Evolutionary conservation across 2,797 vertebrate genomes (phyloP), one percentile per base, ranked within the genome.

Genomic region (Eospalax fontanierii): DNA sequence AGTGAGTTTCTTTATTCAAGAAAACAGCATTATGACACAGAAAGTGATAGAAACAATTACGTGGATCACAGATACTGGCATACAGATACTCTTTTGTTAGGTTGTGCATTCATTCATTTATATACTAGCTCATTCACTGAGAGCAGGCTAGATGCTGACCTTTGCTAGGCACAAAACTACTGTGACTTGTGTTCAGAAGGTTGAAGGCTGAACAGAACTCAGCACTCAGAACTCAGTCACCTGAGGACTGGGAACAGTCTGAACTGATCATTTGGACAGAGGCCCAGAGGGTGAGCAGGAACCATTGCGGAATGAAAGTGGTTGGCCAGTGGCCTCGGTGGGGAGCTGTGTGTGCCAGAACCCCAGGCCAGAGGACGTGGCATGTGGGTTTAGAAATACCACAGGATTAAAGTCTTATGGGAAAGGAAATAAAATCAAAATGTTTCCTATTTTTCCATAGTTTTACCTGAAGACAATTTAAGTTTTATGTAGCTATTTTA

Each of bases 391-490:
- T 90, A 71, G 73, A 79, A 90, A 71, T 50, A 73, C 70, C 50
- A 40, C 40, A 43, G 21, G 33, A 46, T 89, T 85, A 90, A 81
- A 73, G 26, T 76, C 63, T 79, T 38, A 54, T 63, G n/a, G 84
- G 35, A 15, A 61, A 89, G 54, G 33, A 95, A 82, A 79, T 84
- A 63, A 43, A 73, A 46, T 33, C 70, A 61, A 74, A 83, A 68
- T 10, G 11, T 66, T 94, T 89, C 46, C 8, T 57, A 12, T 74
- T 81, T 70, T 87, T 63, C n/a, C 14, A 3, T 86, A 24, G 40
- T 38, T 30, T 87, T 73, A 28, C 84, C 40, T 65, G 21, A n/a
- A 85, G 74, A 66, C 54, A 73, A 38, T n/a, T 70, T 70, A 38
- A 63, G 26, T 76, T 61, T 85, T 82, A 26, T 66, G 40, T 33